These are phyloP conservation scores for Agrotis exclamationis DNA, from an alignment of 2,888 invertebrate genomes.

Conservation along the genomic window DNA sequence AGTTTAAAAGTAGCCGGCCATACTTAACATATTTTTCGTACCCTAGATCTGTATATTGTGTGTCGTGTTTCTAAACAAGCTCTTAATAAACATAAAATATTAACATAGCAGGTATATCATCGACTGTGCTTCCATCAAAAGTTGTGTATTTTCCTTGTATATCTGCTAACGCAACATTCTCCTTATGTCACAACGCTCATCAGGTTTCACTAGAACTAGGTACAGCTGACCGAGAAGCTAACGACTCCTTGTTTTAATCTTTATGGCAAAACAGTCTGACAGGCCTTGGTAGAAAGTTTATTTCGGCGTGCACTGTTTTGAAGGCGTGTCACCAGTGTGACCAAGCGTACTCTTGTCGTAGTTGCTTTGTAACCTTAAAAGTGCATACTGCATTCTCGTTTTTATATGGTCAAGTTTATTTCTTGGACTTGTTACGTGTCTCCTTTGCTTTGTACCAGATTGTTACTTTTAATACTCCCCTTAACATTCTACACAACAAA, in stretches of 20 bases:
- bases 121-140: constrained; percentile 17
- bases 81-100: constrained; percentile 2
- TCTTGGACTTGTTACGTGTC: constrained; percentile 65
- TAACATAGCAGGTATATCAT: background rate
- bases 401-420: constrained; percentile 83
- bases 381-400: constrained; percentile 88
- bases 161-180: constrained; percentile 31
- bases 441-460: constrained; percentile 48
- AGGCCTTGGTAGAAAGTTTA: constrained; percentile 46
- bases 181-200: constrained; percentile 58
- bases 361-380: constrained; percentile 85
- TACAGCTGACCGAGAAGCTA: constrained; percentile 51
- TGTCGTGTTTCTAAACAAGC: background rate
- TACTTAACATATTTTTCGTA: constrained; percentile 1
- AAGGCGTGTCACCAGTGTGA: constrained; percentile 57
- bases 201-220: constrained; percentile 63
- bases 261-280: constrained; percentile 40
- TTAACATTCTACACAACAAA: constrained; percentile 44
- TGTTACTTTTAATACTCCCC: constrained; percentile 50
- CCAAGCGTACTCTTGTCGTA: constrained; percentile 70
- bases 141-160: constrained; percentile 20
- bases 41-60: constrained; percentile 12
- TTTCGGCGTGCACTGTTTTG: constrained; percentile 54
- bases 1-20: constrained; percentile 8
- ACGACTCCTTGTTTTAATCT: constrained; percentile 18